Evolutionary conservation across 2,113 vertebrate species (phyloP).

Genomic region (Talpa occidentalis): DNA sequence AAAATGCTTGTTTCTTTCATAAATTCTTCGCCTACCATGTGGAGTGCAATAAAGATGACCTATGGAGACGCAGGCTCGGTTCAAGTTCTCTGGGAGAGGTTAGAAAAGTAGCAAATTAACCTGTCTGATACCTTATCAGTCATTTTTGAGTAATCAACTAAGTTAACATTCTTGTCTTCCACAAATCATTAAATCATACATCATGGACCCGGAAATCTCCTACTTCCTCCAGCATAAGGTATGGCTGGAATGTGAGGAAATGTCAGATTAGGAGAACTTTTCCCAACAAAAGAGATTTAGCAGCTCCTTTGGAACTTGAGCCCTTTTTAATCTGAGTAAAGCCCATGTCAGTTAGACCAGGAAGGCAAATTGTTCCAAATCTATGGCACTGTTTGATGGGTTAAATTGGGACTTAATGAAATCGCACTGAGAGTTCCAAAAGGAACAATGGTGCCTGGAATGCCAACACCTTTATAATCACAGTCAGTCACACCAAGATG

Average conservation of each 20-base stretch:
- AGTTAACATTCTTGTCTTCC: conserved; percentile 75
- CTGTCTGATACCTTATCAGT: conserved; percentile 75
- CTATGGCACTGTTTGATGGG: conserved; percentile 10
- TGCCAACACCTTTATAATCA: background rate
- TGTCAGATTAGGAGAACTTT: conserved; percentile 58
- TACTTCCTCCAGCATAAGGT: conserved; percentile 55
- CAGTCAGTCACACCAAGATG: background rate
- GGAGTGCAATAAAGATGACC: conserved; percentile 18
- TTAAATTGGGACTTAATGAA: background rate
- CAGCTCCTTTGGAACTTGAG: conserved; percentile 66
- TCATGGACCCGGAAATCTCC: conserved; percentile 61
- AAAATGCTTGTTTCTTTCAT: background rate
- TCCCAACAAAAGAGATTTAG: conserved; percentile 68
- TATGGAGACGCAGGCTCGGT: conserved; percentile 22
- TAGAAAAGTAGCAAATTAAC: conserved; percentile 74
- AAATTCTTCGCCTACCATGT: background rate
- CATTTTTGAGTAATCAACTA: conserved; percentile 71
- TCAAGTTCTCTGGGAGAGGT: conserved; percentile 69
- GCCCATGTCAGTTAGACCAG: conserved; percentile 50
- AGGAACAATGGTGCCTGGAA: background rate
- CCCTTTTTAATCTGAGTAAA: conserved; percentile 71
- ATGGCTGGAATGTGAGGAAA: conserved; percentile 76
- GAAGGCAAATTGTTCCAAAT: conserved; percentile 21
- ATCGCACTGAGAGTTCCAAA: conserved; percentile 4
- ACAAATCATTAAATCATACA: conserved; percentile 75